phyloP scores from a whole-genome alignment of 2,888 invertebrate species.

The Masnerella sp. region DNA sequence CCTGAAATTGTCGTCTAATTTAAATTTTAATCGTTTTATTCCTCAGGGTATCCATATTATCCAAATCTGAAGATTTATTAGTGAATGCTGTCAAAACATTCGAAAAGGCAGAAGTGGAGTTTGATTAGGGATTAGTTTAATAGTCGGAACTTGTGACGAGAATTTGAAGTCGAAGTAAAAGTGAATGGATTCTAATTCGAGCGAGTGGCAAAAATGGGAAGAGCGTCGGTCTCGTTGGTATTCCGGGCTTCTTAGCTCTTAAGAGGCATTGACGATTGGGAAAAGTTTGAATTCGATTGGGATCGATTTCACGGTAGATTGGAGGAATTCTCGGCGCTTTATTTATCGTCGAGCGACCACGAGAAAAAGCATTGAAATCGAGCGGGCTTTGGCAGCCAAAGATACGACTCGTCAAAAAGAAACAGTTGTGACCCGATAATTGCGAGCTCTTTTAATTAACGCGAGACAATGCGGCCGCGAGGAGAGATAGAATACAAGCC shows the following conservation, averaged over 20 bases:
- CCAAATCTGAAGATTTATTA: no score
- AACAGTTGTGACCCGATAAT: constrained; percentile 46
- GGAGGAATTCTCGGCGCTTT: constrained; percentile 37
- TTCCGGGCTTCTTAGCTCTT: constrained; percentile 49
- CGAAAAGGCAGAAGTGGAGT: no score
- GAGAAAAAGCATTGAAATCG: constrained; percentile 43
- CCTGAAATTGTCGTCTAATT: no score
- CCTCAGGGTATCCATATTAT: no score
- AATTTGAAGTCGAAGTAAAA: no score
- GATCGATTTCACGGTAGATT: constrained; percentile 54
- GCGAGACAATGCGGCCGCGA: constrained; percentile 37
- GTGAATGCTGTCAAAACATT: no score
- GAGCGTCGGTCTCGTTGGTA: no score
- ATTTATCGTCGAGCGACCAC: constrained; percentile 32
- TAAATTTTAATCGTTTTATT: no score
- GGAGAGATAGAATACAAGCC: constrained; percentile 36
- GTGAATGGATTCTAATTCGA: no score
- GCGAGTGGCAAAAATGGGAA: no score
- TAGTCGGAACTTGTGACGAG: no score
- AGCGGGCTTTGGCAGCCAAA: constrained; percentile 31
- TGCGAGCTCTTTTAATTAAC: constrained; percentile 53
- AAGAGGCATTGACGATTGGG: constrained; percentile 48
- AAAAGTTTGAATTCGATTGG: constrained; percentile 54
- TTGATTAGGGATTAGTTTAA: no score
- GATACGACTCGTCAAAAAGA: constrained; percentile 31